Conservation (phyloP, 2,113 vertebrate genomes). For the Ascaphus truei region DNA sequence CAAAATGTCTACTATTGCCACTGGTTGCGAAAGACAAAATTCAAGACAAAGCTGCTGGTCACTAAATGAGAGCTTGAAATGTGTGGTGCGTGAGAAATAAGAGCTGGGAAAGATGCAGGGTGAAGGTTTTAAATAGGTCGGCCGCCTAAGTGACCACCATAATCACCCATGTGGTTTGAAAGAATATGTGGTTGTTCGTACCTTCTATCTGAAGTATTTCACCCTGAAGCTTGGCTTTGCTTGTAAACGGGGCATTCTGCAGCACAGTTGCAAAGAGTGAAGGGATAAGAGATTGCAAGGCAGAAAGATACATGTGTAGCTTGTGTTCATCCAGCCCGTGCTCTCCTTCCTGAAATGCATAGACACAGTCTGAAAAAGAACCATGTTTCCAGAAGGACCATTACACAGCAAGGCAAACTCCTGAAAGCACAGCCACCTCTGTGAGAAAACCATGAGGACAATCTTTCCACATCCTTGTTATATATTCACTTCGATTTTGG, state of each 20-base stretch:
- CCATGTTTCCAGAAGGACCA: too few species aligned
- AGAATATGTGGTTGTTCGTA: slow-evolving; percentile 37
- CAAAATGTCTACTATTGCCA: background rate
- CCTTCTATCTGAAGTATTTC: slow-evolving; percentile 90
- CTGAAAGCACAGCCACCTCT: too few species aligned
- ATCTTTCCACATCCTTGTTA: too few species aligned
- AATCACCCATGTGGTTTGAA: background rate
- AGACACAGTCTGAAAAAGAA: background rate
- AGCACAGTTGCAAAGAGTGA: slow-evolving; percentile 89
- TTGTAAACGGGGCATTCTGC: slow-evolving; percentile 90
- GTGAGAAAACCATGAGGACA: too few species aligned
- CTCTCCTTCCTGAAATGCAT: slow-evolving; percentile 82
- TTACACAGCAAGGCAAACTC: too few species aligned
- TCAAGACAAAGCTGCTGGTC: background rate
- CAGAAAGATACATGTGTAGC: slow-evolving; percentile 88
- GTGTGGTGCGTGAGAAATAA: background rate
- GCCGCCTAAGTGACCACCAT: background rate
- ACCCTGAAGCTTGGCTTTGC: slow-evolving; percentile 82
- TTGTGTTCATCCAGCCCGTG: slow-evolving; percentile 92
- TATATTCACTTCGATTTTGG: too few species aligned
- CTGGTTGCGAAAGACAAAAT: background rate
- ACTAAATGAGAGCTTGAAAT: background rate
- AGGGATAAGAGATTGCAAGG: slow-evolving; percentile 91
- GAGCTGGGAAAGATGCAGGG: background rate
- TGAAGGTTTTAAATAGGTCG: background rate